Evolutionary conservation across 2,113 vertebrate species (phyloP).

Genomic region (Solea senegalensis): DNA sequence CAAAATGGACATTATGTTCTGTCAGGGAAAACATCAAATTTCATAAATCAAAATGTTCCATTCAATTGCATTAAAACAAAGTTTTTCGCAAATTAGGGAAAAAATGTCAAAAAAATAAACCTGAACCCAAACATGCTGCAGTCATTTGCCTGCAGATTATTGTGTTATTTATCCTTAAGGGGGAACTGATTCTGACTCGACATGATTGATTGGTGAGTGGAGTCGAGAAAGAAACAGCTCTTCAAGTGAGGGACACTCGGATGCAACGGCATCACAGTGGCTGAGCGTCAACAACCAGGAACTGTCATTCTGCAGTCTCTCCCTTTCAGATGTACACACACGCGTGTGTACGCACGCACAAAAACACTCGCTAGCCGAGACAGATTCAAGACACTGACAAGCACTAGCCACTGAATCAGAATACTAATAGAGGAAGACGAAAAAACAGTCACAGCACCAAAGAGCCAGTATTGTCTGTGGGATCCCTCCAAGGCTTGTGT

Average conservation of each 20-base stretch:
- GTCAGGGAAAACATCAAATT: no score
- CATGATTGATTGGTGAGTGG: constrained; percentile 28
- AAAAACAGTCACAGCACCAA: constrained; percentile 64
- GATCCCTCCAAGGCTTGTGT: constrained; percentile 61
- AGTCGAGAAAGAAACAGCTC: constrained; percentile 39
- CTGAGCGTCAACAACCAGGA: constrained; percentile 65
- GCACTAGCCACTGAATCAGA: constrained; percentile 77
- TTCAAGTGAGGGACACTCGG: constrained; percentile 64
- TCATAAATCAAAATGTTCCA: no score
- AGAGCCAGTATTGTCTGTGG: constrained; percentile 64
- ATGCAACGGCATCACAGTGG: constrained; percentile 61
- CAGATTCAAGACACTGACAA: constrained; percentile 70
- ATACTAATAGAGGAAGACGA: constrained; percentile 65
- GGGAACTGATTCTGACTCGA: constrained; percentile 18
- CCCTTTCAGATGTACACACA: constrained; percentile 48
- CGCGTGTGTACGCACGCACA: constrained; percentile 28
- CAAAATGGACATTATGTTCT: no score
- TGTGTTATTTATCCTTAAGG: not conserved
- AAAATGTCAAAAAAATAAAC: no score
- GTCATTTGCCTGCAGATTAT: no score
- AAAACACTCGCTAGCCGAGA: constrained; percentile 60
- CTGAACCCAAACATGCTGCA: no score
- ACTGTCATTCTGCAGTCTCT: constrained; percentile 66
- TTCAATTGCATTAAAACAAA: no score
- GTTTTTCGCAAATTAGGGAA: no score